Conservation (phyloP, 2,797 vertebrate species). For the Nannoperca obscura region DNA sequence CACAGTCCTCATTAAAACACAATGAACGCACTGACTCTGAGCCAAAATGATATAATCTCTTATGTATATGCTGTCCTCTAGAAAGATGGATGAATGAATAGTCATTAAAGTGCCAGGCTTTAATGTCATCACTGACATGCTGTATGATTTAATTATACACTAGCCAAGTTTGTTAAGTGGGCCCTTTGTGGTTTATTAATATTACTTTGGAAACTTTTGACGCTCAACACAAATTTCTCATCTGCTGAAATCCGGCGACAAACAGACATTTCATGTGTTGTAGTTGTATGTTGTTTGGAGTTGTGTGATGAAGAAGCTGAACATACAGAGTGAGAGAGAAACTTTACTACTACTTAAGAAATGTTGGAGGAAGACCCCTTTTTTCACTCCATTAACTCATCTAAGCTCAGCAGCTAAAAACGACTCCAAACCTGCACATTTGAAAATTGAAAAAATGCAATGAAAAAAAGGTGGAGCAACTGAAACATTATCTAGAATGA, state of each 20-base stretch:
- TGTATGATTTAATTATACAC: neutral
- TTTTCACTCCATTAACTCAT: neutral
- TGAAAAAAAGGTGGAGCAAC: slow-evolving; percentile 6
- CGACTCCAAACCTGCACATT: neutral
- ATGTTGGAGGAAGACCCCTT: neutral
- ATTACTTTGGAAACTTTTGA: neutral
- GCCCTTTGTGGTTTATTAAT: neutral
- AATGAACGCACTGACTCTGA: neutral
- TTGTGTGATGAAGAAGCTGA: neutral
- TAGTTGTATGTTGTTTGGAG: no score
- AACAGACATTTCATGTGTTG: neutral
- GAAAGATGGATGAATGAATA: neutral
- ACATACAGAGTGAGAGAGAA: slow-evolving; percentile 14
- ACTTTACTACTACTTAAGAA: neutral
- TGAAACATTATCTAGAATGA: slow-evolving; percentile 27
- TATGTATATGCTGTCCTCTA: neutral
- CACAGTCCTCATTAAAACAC: neutral
- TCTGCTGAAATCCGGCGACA: neutral
- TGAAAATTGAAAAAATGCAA: neutral
- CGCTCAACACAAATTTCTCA: neutral
- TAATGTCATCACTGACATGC: neutral
- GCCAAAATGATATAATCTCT: neutral
- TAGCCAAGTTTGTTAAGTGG: neutral
- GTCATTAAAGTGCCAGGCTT: slow-evolving; percentile 2
- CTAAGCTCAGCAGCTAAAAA: neutral